Evolutionary conservation across 2,888 invertebrate species (phyloP).

Genomic region (Sarcophaga caerulescens): DNA sequence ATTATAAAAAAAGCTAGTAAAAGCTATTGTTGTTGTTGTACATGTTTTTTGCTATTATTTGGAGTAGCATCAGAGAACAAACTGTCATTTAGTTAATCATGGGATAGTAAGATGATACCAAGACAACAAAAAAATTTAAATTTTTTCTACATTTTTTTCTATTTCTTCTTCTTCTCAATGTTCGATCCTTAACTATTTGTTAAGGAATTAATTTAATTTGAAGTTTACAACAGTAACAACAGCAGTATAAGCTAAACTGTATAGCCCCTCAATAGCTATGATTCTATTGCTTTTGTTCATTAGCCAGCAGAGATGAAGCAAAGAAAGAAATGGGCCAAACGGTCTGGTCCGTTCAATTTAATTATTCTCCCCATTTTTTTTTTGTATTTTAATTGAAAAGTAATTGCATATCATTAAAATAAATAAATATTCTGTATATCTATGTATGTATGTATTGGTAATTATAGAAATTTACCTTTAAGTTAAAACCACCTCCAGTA

Average conservation of each 20-base stretch:
- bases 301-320: not conserved
- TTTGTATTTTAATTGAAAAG: constrained; percentile 48
- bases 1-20: too few relatives aligned
- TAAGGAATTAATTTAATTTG: constrained; percentile 68
- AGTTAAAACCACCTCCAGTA: not conserved
- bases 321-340: constrained; percentile 9
- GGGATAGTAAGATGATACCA: constrained; percentile 62
- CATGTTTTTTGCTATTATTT: constrained; percentile 44
- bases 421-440: not conserved
- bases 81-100: constrained; percentile 68
- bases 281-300: not conserved
- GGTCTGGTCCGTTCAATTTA: constrained; percentile 16
- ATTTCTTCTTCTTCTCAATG: constrained; percentile 8
- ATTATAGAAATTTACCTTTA: not conserved
- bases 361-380: constrained; percentile 34
- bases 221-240: constrained; percentile 46
- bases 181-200: constrained; percentile 63
- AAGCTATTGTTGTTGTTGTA: constrained; percentile 27
- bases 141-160: constrained; percentile 22
- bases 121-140: constrained; percentile 49
- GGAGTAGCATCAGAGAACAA: constrained; percentile 63
- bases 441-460: not conserved
- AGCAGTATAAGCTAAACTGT: not conserved
- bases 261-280: not conserved
- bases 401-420: constrained; percentile 53